Percentiles rank a stretch among this genome's conserved stretches.
These are phyloP conservation scores for Sycophaga agraensis DNA, from an alignment of 1,140 invertebrate genomes.

Conservation along the genomic window DNA sequence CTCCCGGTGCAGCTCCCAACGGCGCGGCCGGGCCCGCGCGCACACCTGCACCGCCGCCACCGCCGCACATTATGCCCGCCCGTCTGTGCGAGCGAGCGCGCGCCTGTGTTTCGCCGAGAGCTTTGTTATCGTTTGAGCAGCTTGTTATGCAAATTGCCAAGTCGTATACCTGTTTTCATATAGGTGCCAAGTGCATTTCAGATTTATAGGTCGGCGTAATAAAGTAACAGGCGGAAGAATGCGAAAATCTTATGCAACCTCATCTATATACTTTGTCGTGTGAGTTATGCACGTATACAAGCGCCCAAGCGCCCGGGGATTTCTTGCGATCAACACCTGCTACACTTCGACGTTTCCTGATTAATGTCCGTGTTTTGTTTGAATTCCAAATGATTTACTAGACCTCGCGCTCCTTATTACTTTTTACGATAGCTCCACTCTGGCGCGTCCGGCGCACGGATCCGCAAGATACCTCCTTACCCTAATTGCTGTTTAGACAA, in stretches of 20 bases:
- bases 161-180: constrained; percentile 29
- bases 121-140: constrained; percentile 26
- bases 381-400: constrained; percentile 10
- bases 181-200: constrained; percentile 29
- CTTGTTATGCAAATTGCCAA: constrained; percentile 26
- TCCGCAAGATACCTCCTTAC: too few species aligned
- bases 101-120: constrained; percentile 6
- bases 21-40: too few species aligned
- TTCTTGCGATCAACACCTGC: constrained; percentile 4
- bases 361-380: constrained; percentile 17
- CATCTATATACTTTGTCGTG: neutral
- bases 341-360: constrained; percentile 6
- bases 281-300: neutral
- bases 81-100: too few species aligned
- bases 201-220: constrained; percentile 27
- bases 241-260: constrained; percentile 25
- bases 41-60: too few species aligned
- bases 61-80: too few species aligned
- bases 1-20: too few species aligned
- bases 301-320: neutral
- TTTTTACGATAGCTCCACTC: neutral
- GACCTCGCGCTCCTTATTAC: neutral
- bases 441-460: too few species aligned
- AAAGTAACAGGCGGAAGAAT: constrained; percentile 28
- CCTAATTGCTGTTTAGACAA: too few species aligned